Base-by-base conservation (phyloP, 2,888 invertebrate genomes). In the Drosophila mettleri region DNA sequence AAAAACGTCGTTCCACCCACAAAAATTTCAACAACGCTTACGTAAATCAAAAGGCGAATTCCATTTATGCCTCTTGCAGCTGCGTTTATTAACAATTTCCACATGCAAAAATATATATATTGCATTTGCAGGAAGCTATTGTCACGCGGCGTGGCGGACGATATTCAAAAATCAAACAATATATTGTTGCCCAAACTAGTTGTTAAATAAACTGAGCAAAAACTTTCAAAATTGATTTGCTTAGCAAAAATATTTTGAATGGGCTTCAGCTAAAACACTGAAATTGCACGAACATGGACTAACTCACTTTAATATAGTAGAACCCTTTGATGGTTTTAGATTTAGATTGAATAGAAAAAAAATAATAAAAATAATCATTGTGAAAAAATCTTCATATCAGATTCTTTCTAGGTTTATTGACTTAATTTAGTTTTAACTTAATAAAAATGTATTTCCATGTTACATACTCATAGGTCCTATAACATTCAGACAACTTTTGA, bases 11-110 rank as follows among this genome's bases (percentile, higher is more conserved):
- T 45, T 22, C 39, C 83, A 76, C 73, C 74, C 48, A 68, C 86
- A 65, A 85, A 69, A 64, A 34, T 78, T 80, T 71, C 81, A 57
- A 49, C 45, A 46, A 51, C 62, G 54, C 41, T 75, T 69, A 53
- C 59, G 61, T 34, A 43, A 69, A 43, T 60, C 43, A 38, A 51
- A 60, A 34, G 31, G 39, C 39, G 22, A 33, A 39, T 54, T 29
- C 41, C 49, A 43, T 54, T 54, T 43, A 31, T 54, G 31, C 29
- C 27, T 27, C n/a, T 16, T 16, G 29, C 45, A 45, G 29, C 29
- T 45, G 45, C 45, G 45, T 45, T 45, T 18, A 16, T 7, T 12
- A 45, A 29, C 45, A 45, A 29, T 45, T 45, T 18, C 29, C 24
- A 45, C n/a, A n/a, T n/a, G 3, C 27, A 45, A 45, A 29, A 45